A percentile compares a stretch with the other conserved stretches of the same genome.
Conservation (phyloP, 2,888 invertebrate genomes). For the Sialis fuliginosa region DNA sequence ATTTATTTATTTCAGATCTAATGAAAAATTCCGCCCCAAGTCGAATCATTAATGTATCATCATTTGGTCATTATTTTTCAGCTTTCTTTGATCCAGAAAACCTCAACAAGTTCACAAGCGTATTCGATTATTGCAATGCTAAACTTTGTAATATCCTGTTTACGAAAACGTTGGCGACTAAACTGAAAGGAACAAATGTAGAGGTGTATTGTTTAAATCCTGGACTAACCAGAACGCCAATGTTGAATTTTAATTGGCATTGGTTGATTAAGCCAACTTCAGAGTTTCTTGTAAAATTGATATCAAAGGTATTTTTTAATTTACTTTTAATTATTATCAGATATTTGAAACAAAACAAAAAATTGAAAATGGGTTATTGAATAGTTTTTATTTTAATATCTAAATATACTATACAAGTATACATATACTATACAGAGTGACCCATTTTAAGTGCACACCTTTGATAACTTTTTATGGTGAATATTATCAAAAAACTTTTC, state of each 20-base stretch:
- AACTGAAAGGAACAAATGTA: conserved; percentile 20
- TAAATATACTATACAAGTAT: no score
- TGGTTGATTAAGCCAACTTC: neutral
- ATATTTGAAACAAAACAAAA: no score
- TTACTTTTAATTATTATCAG: no score
- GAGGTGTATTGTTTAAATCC: conserved; percentile 27
- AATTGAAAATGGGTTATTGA: no score
- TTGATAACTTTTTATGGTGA: no score
- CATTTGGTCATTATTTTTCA: neutral
- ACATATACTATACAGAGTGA: no score
- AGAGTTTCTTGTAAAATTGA: neutral
- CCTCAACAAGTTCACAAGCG: neutral
- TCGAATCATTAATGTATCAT: conserved; percentile 22
- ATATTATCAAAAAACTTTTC: no score
- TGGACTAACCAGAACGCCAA: conserved; percentile 13
- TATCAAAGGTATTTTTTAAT: neutral
- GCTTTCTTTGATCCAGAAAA: neutral
- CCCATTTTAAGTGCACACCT: no score
- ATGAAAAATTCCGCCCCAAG: conserved; percentile 20
- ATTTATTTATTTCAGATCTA: conserved; percentile 15
- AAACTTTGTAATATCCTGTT: conserved; percentile 24
- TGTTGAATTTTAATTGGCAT: neutral
- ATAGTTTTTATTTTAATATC: no score
- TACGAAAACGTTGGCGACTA: conserved; percentile 19
- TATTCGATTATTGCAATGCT: conserved; percentile 16